Evolutionary conservation across 2,113 vertebrate genomes (phyloP), one percentile per base, ranked within the genome.

Genomic region (Corydoras sp.): DNA sequence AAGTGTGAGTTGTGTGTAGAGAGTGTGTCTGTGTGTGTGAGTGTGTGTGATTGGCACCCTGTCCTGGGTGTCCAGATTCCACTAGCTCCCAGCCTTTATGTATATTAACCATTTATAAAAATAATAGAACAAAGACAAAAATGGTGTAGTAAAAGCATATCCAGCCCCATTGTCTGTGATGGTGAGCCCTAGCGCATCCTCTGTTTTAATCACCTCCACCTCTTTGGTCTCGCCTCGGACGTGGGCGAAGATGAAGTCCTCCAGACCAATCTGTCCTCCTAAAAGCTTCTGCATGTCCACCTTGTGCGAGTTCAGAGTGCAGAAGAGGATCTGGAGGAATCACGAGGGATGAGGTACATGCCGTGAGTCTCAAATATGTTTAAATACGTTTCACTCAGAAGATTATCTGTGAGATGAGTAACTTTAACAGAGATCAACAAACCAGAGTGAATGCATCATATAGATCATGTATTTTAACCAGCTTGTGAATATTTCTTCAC

Each of bases 271-370:
- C 89, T 99, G 97, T 0, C 97, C 97, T 0, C 97, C 97, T 63
- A 99, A 84, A 1, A 98, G 87, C 81, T 95, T 98, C 87, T 94
- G 95, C 97, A 99, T 99, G 86, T 99, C 97, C 74, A 98, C 96
- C 65, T 98, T 98, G 80, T 98, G 95, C 0, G 96, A 97, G 84
- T 98, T 98, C 32, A 98, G 88, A 4, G 97, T 99, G 80, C 97
- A 99, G 80, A 99, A 99, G 11, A 99, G 84, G 80, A 99, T 99
- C 97, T 99, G 84, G 55, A 48, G 14, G 3, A 14, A 1, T n/a
- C 12, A 48, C 43, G 18, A 35, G 5, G 18, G 8, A 15, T 65
- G 48, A 9, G 15, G 18, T 24, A 24, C 18, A 24, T 24, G 18
- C 18, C 18, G 18, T 24, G 18, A 24, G 18, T 24, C 18, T 24